Base-by-base conservation (phyloP, 2,113 vertebrate genomes). In the Solenodon paradoxus region DNA sequence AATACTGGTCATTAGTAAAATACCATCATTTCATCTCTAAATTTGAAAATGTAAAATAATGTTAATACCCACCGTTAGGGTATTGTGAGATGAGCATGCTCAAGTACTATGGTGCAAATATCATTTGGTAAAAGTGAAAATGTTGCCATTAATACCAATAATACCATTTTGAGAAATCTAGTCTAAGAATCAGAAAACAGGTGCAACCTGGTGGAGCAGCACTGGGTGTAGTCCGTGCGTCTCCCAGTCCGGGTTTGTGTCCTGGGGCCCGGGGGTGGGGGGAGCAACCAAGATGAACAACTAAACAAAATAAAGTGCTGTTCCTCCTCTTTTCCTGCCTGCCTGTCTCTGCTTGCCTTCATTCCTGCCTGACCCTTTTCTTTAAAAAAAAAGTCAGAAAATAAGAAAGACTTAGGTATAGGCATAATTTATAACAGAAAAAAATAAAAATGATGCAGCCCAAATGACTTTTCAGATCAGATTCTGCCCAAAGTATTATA, bases 401-500 rank as follows among this genome's bases (percentile, higher is more conserved):
- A 78, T 28, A 35, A 10, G 20, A 72, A 93, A 72, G 26, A 53
- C 22, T 75, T n/a, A n/a, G n/a, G n/a, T n/a, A n/a, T n/a, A n/a
- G n/a, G n/a, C n/a, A n/a, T n/a, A n/a, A n/a, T n/a, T n/a, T 71
- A 49, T 64, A n/a, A 59, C 8, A 74, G 35, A 66, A 40, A 82
- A 61, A 57, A 38, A 77, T 49, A 6, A 55, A n/a, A 51, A 51
- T 28, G 49, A 57, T 77, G 51, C 11, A 81, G 30, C 35, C 57
- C 9, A 75, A 64, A 66, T 80, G 28, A 75, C 2, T 42, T 59
- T 47, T 59, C 30, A 19, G 17, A 79, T 81, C 3, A 4, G 35
- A 40, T 59, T 89, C 61, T 61, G 85, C 45, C 64, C 75, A 75
- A 95, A 77, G n/a, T n/a, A n/a, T n/a, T n/a, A n/a, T n/a, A n/a